Evolutionary conservation across 1,140 invertebrate genomes (phyloP), one percentile per base, ranked within the genome.

Genomic region (Pygmarrhopalites habei): DNA sequence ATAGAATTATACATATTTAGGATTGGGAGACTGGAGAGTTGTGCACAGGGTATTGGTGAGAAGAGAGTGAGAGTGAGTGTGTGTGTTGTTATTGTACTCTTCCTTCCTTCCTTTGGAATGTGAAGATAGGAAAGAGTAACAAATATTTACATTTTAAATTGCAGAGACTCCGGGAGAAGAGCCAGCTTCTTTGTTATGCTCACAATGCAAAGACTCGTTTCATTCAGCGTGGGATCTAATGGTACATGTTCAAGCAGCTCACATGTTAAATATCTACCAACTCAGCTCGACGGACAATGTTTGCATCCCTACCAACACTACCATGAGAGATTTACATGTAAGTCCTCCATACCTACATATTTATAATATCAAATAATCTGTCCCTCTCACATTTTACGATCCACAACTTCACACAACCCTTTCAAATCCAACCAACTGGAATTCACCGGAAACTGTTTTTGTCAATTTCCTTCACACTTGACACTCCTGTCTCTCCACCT

Each of bases 231-330:
- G 86, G 86, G 86, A 88, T 75, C 75, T 88, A 68, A 87, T 88
- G 85, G 86, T 65, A 17, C 86, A 88, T 74, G 85, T 85, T 62
- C 86, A 88, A 72, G 84, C 86, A 26, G 84, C 85, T 46, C 86
- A 88, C 74, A 87, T 87, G 85, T 80, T 88, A 74, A 88, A 87
- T 77, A 87, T 88, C 72, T 88, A 88, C 76, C 85, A 87, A 76
- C 77, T 88, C 64, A 84, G 84, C n/a, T 30, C 57, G 10, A 26
- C 49, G 3, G 63, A 64, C 32, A 29, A 35, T 10, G 14, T n/a
- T 14, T 4, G 52, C 25, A 47, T 14, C n/a, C 10, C 15, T 7
- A 2, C 51, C 41, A 47, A 17, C n/a, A 35, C 19, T n/a, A 19
- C 53, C 4, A 25, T 2, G 17, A 19, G 29, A 19, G 32, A 57